Percentiles rank a stretch among this genome's conserved stretches.
phyloP scores from a whole-genome alignment of 2,888 invertebrate species.

The Drosophila antonietae region DNA sequence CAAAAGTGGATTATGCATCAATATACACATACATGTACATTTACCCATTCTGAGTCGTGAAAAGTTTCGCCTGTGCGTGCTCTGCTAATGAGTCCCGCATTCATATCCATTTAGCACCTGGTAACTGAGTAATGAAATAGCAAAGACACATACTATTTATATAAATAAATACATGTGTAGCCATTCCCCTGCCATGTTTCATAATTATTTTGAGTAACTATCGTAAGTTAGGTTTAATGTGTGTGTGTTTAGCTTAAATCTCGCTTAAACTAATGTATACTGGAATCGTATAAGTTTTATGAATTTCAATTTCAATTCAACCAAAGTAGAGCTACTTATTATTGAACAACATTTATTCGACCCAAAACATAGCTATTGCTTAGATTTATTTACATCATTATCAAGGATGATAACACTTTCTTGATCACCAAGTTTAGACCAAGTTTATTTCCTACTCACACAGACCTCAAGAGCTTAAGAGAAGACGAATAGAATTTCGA shows the following conservation, averaged over 20 bases:
- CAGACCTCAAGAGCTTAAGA: not conserved
- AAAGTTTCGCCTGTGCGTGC: conserved; percentile 68
- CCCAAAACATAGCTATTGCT: not conserved
- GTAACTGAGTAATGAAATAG: conserved; percentile 46
- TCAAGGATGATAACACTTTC: not conserved
- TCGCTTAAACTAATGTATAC: not conserved
- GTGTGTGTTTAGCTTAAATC: conserved; percentile 9
- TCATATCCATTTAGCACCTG: conserved; percentile 69
- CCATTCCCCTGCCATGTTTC: conserved; percentile 22
- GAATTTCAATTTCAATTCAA: no score
- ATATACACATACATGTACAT: conserved; percentile 36
- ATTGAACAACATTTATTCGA: not conserved
- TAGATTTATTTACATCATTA: not conserved
- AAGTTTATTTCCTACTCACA: not conserved
- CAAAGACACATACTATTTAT: conserved; percentile 42
- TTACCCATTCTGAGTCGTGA: not conserved
- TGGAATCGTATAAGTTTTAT: no score
- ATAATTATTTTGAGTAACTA: conserved; percentile 39
- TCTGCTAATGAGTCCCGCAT: conserved; percentile 70
- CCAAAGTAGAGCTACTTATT: not conserved
- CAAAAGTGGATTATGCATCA: conserved; percentile 70
- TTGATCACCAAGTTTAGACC: not conserved
- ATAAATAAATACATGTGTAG: conserved; percentile 41
- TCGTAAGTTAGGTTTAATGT: conserved; percentile 22
- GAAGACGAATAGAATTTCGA: not conserved